Evolutionary conservation across 2,797 vertebrate species (phyloP).

Genomic region (Pachyuromys duprasi): DNA sequence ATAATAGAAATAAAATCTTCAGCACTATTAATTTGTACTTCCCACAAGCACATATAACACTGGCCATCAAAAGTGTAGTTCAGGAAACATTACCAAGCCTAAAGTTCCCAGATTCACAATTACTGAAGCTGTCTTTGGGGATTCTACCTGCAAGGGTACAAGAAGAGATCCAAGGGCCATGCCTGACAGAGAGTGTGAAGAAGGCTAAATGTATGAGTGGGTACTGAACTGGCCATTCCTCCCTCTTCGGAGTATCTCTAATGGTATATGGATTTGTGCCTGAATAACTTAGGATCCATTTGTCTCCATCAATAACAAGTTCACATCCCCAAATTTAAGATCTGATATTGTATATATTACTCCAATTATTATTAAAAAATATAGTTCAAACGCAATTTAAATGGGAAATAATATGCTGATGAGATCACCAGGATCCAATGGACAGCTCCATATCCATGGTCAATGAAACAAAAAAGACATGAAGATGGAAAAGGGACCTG

Average conservation of each 20-base stretch:
- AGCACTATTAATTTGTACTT: neutral
- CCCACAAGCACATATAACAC: neutral
- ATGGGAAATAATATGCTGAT: neutral
- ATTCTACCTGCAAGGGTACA: neutral
- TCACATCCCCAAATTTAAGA: neutral
- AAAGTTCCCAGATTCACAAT: neutral
- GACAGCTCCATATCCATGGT: neutral
- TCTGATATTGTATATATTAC: neutral
- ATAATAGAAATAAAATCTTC: neutral
- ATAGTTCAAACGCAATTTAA: neutral
- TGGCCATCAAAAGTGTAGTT: neutral
- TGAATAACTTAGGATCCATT: neutral
- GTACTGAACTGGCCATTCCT: neutral
- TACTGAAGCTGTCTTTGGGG: neutral
- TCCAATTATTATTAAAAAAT: neutral
- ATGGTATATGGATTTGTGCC: neutral
- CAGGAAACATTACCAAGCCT: neutral
- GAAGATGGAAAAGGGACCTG: neutral
- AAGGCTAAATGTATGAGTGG: neutral
- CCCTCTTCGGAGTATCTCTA: neutral
- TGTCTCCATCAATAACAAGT: neutral
- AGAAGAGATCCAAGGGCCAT: neutral
- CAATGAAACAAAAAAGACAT: neutral
- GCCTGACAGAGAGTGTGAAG: neutral
- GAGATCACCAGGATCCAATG: neutral